Base-by-base conservation (phyloP, 2,113 vertebrate species). In the Oenanthe melanoleuca region DNA sequence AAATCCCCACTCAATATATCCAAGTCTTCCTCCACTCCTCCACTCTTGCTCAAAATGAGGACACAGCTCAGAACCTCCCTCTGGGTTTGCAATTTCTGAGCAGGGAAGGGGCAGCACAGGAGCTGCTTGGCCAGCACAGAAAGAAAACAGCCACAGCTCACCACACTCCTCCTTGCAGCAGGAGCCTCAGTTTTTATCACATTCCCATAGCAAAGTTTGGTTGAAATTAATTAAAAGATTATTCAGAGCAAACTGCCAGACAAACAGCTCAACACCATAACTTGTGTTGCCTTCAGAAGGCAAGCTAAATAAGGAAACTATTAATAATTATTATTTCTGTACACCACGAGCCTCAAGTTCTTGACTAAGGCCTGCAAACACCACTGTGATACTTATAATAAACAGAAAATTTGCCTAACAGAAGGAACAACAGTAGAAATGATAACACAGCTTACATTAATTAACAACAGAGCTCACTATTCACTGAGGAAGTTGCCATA, bases 1-100 rank as follows among this genome's bases (percentile, higher is more conserved):
- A 97, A 96, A 96, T 96, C 94, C 94, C 95, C 44, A 94, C 72
- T 90, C 92, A 97, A 97, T 95, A 97, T 94, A 92, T 92, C 92
- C 91, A 84, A 92, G 86, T 81, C 88, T 57, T 94, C 52, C 91
- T 86, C 69, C 38, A 86, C 2, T 15, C 56, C 64, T 94, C 55
- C 52, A 80, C 50, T 92, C 95, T 42, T 56, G 60, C 23, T 95
- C 88, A 92, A 92, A 97, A 97, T 86, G 88, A 97, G 94, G 88
- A 90, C 94, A 94, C 55, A 66, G 60, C 2, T 0, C 80, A 88
- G 72, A 34, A 86, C 56, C 38, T 86, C 64, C 88, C 92, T 67
- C 82, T 5, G 12, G 65, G 80, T 92, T 95, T 73, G 86, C 95
- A 88, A 94, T 96, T 92, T 60, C 82, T 92, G 86, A 74, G 40